Base-by-base conservation (phyloP, 2,888 invertebrate species). In the Habrosyne pyritoides region DNA sequence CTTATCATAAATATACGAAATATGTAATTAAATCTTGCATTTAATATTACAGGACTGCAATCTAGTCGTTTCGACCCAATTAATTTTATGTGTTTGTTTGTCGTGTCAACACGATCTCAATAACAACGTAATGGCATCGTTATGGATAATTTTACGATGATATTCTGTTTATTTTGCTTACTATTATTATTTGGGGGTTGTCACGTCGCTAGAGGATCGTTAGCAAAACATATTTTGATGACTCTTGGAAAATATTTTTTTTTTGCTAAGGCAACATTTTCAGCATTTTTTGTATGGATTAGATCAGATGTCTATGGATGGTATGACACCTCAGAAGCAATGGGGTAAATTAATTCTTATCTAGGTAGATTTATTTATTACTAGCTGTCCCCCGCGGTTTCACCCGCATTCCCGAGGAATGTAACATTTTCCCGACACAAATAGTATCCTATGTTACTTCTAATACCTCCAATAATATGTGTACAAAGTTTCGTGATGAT, bases 21-120 rank as follows among this genome's bases (percentile, higher is more conserved):
- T 56, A 14, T 55, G 46, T 49, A 28, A 55, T 53, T 55, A 53
- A 30, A 24, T 48, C 24, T 14, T 21, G 55, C 42, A 60, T 52
- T 46, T 46, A 47, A 51, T 63, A 48, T 33, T 46, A 18, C 21
- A 5, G 21, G 47, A 51, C 21, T 47, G 47, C 51, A 28, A 10
- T 52, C 48, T 36, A 42, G 48, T n/a, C 33, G 33, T 59, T 59
- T 53, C 53, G 63, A 56, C 53, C 60, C 59, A 60, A 62, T 66
- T 66, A 63, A 59, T 54, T 66, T 63, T 56, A 66, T 54, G 52
- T 47, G 22, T 56, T 54, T 63, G 63, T 64, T 64, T 63, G 60
- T 60, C 24, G 48, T 47, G 24, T 26, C 36, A 24, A 36, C 42
- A 42, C 42, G 30, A 52, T 22, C 53, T 46, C 52, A 42, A 42